Percentiles rank a stretch among this genome's conserved stretches.
These are phyloP conservation scores for Cathartes aura DNA, from an alignment of 2,113 vertebrate genomes.

Conservation along the genomic window DNA sequence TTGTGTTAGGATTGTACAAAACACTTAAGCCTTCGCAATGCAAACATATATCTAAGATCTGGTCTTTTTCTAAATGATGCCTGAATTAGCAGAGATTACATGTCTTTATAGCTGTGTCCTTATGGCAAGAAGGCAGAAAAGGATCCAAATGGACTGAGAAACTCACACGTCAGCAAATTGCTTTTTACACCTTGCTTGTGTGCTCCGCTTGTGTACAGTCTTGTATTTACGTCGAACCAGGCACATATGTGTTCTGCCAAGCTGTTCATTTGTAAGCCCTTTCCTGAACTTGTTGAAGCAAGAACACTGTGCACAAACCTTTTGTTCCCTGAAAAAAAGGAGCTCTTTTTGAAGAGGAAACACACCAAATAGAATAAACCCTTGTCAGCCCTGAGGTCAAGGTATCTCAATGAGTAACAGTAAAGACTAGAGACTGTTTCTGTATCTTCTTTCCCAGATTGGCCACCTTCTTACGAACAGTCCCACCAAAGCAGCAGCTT, in stretches of 20 bases:
- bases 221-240: background rate
- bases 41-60: background rate
- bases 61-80: background rate
- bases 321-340: background rate
- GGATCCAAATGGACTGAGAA: background rate
- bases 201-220: background rate
- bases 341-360: background rate
- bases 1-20: background rate
- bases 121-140: background rate
- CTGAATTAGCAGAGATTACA: background rate
- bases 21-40: background rate
- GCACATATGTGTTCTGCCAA: background rate
- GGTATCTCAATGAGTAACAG: background rate
- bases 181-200: background rate
- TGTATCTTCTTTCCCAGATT: background rate
- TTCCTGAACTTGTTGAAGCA: background rate
- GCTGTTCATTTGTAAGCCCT: background rate
- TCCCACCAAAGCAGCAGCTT: background rate
- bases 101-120: background rate
- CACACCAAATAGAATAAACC: background rate
- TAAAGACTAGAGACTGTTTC: background rate
- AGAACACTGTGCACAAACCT: background rate
- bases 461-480: background rate
- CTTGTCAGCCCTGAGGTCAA: background rate
- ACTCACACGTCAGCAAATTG: background rate